Evolutionary conservation across 2,888 invertebrate genomes (phyloP), one percentile per base, ranked within the genome.

Genomic region (Escarpia spicata): DNA sequence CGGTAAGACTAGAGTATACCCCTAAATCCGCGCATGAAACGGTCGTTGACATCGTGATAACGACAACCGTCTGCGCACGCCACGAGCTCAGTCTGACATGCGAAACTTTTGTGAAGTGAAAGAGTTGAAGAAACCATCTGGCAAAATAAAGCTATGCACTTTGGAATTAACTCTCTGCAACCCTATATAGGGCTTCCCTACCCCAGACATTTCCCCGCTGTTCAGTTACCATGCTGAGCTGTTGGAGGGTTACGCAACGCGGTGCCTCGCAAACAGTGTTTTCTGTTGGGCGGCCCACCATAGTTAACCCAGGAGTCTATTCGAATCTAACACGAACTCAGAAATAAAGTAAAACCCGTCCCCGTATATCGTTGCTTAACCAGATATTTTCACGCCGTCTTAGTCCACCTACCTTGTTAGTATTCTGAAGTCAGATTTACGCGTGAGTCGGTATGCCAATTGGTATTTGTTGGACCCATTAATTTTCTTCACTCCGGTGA

Each of bases 401-500:
- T 15, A 15, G 9, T 60, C 19, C 60, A 90, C 91, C 52, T 31
- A 93, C 93, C 92, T 93, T 75, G 91, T 92, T 52, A 92, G 92
- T 75, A 93, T 92, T 19, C 93, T 43, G 19, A 93, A 90, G 43
- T 92, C 43, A 31, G 92, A 90, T 12, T 89, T 43, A 9, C 90
- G 90, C 26, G 91, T 60, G 26, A 92, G 60, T 52, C 92, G 92
- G 92, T 91, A 93, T 91, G 93, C 93, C 43, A 75, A 92, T 89
- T 93, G 92, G 60, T 93, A 91, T 31, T 90, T 92, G 89, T 92
- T 93, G 45, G 93, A 92, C 10, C 93, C 93, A 12, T 9, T 44
- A 37, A 92, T 90, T 90, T 91, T 92, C 60, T 52, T 91, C 8
- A 92, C 91, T 60, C 91, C 91, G 26, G 26, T 26, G 19, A 75